Evolutionary conservation across 2,888 invertebrate species (phyloP).

Genomic region (Tetropium fuscum): DNA sequence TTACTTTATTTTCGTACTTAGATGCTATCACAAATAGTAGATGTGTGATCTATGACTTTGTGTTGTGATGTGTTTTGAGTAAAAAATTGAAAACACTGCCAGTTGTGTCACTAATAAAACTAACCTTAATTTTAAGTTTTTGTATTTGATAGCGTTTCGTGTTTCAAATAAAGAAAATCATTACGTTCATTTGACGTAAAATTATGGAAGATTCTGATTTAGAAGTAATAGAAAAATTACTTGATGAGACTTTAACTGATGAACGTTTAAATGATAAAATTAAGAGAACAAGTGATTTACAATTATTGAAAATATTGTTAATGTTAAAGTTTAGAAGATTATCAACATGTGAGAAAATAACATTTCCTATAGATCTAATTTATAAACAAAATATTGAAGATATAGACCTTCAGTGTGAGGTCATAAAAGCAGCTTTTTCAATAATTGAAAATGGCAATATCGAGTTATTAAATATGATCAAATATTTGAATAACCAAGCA

Average conservation of each 20-base stretch:
- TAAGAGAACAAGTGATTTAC: conserved; percentile 21
- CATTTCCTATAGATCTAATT: conserved; percentile 15
- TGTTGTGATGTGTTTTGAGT: too few species aligned
- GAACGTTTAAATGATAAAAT: conserved; percentile 24
- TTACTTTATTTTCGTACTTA: too few species aligned
- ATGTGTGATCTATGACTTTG: too few species aligned
- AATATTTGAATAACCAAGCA: conserved; percentile 7
- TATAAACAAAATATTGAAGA: conserved; percentile 26
- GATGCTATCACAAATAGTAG: too few species aligned
- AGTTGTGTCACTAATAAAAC: too few species aligned
- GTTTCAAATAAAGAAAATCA: too few species aligned
- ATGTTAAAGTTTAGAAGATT: conserved; percentile 17
- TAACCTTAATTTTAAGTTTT: too few species aligned
- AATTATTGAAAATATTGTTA: conserved; percentile 17
- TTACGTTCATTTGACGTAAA: too few species aligned
- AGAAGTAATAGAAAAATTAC: not conserved
- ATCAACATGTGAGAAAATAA: conserved; percentile 5
- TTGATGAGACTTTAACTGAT: conserved; percentile 11
- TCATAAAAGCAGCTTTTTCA: conserved; percentile 23
- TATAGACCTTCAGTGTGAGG: conserved; percentile 25
- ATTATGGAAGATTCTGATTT: not conserved
- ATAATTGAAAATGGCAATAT: conserved; percentile 18
- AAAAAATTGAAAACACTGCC: too few species aligned
- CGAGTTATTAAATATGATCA: conserved; percentile 5
- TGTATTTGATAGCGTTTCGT: too few species aligned